A percentile compares a stretch with the other conserved stretches of the same genome.
phyloP scores from a whole-genome alignment of 2,113 vertebrate genomes.

The Takifugu flavidus region DNA sequence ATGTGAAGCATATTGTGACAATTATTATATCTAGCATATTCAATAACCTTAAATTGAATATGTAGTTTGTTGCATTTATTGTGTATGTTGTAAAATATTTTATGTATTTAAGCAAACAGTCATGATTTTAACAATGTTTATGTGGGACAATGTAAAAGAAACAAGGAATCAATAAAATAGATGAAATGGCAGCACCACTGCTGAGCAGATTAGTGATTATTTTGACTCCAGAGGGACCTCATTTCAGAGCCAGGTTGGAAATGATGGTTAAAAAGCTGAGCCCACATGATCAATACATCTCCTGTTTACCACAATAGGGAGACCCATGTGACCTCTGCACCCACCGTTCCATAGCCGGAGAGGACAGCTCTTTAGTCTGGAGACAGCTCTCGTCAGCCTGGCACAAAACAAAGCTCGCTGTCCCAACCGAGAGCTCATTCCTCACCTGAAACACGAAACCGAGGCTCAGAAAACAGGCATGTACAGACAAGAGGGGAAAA shows the following conservation, averaged over 20 bases:
- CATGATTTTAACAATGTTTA: not conserved
- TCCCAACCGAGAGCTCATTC: conserved; percentile 22
- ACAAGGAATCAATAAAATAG: conserved; percentile 18
- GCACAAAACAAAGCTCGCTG: conserved; percentile 14
- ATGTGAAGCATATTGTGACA: too few species aligned
- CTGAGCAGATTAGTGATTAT: conserved; percentile 37
- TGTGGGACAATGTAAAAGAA: conserved; percentile 6
- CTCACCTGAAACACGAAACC: conserved; percentile 52
- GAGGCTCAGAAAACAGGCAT: conserved; percentile 40
- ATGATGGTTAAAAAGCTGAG: not conserved
- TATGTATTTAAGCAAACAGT: not conserved
- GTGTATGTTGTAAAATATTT: not conserved
- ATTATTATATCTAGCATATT: too few species aligned
- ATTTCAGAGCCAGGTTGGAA: conserved; percentile 6
- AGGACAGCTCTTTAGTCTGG: not conserved
- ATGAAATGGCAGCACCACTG: conserved; percentile 12
- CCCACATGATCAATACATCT: not conserved
- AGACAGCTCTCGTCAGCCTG: not conserved
- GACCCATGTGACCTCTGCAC: conserved; percentile 4
- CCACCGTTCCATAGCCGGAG: conserved; percentile 1
- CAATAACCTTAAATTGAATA: too few species aligned
- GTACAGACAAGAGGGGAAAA: conserved; percentile 50
- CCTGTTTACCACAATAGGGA: not conserved
- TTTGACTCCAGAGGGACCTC: conserved; percentile 3
- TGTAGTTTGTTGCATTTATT: too few species aligned